Percentiles rank a stretch among this genome's conserved stretches.
Conservation (phyloP, 2,888 invertebrate genomes). For the Rhyacophila evoluta region DNA sequence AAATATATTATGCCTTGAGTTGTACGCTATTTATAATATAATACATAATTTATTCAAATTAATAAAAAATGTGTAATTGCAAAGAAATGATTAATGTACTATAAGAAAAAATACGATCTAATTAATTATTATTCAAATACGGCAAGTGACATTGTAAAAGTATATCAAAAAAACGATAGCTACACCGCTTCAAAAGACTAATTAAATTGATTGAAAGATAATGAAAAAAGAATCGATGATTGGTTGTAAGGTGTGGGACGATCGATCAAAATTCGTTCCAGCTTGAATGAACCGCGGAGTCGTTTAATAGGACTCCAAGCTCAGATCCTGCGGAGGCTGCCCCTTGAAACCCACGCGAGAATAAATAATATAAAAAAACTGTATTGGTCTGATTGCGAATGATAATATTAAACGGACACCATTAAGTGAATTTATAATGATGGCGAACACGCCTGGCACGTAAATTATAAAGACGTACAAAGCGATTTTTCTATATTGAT, state of each 20-base stretch:
- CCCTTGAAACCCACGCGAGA: background rate
- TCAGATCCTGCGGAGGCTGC: background rate
- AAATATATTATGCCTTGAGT: no score
- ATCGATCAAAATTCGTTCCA: conserved; percentile 26
- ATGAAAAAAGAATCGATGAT: background rate
- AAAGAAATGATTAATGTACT: no score
- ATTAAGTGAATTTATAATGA: no score
- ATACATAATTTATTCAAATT: no score
- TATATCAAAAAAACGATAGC: background rate
- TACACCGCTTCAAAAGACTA: background rate
- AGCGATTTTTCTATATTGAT: no score
- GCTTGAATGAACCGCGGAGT: background rate
- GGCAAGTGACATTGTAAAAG: background rate
- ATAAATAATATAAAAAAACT: no score
- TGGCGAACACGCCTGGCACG: no score
- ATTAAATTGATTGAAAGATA: conserved; percentile 8
- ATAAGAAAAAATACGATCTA: background rate
- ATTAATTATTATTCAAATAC: background rate
- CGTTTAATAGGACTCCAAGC: background rate
- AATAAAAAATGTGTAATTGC: no score
- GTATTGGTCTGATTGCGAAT: no score
- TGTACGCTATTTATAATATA: no score
- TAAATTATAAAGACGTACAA: no score
- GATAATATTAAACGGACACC: no score
- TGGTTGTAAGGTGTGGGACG: background rate